Conservation (phyloP, 2,888 invertebrate genomes). For the Cybosia mesomella region DNA sequence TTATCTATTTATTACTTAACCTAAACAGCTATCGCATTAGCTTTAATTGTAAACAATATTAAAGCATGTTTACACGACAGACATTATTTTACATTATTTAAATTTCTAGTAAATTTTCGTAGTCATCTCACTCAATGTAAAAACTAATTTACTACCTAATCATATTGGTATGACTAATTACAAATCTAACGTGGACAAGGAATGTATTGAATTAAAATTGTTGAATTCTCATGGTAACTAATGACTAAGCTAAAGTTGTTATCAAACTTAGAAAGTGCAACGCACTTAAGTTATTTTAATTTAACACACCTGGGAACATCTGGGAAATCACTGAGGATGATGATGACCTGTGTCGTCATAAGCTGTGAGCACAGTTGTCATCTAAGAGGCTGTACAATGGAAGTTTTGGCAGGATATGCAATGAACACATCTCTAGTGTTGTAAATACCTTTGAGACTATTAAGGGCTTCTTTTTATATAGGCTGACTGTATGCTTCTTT, state of each 20-base stretch:
- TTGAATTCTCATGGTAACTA: not conserved
- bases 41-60: conserved; percentile 1
- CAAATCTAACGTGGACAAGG: not conserved
- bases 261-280: no score
- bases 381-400: no score
- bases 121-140: not conserved
- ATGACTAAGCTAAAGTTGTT: not conserved
- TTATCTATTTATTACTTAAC: conserved; percentile 1
- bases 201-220: not conserved
- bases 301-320: no score
- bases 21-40: not conserved
- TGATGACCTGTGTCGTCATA: no score
- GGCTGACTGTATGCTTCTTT: no score
- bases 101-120: not conserved
- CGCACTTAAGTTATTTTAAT: no score
- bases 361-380: no score
- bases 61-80: not conserved
- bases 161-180: not conserved
- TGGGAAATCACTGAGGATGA: no score
- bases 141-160: not conserved
- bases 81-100: not conserved
- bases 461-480: no score
- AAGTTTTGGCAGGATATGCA: no score
- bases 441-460: no score
- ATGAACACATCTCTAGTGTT: no score